A percentile compares a stretch with the other conserved stretches of the same genome.
Conservation (phyloP, 2,888 invertebrate species). For the Pimpla rufipes region DNA sequence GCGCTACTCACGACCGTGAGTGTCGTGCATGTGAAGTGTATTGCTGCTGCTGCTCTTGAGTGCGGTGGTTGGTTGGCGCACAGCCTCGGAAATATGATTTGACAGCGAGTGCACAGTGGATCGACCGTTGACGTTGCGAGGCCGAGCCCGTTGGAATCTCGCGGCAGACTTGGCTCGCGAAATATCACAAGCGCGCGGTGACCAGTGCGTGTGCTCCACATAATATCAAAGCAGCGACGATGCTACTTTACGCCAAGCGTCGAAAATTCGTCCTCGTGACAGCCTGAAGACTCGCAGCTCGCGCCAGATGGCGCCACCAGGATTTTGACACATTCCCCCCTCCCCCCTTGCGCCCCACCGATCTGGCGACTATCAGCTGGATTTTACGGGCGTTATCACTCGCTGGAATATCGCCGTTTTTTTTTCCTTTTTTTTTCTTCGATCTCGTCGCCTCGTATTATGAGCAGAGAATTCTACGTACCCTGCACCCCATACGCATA, state of each 20-base stretch:
- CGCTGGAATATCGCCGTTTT: constrained; percentile 57
- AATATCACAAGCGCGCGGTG: too few relatives aligned
- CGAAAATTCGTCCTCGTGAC: constrained; percentile 79
- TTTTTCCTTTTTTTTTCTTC: constrained; percentile 31
- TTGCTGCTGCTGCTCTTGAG: constrained; percentile 15
- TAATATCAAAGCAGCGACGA: constrained; percentile 53
- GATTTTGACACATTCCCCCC: constrained; percentile 81
- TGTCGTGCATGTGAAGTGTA: constrained; percentile 15
- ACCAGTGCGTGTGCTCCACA: too few relatives aligned
- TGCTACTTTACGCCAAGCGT: constrained; percentile 65
- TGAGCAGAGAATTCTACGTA: constrained; percentile 85
- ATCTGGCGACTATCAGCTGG: constrained; percentile 78
- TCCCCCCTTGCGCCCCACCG: neutral
- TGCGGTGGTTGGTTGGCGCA: constrained; percentile 43
- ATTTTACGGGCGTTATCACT: constrained; percentile 74
- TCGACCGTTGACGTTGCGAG: too few relatives aligned
- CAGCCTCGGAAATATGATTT: constrained; percentile 56
- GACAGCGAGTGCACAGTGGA: constrained; percentile 68
- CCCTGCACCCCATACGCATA: constrained; percentile 84
- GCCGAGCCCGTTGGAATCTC: too few relatives aligned
- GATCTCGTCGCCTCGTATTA: constrained; percentile 76
- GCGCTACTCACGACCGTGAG: constrained; percentile 9
- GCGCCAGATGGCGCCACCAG: constrained; percentile 83
- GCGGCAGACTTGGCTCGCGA: too few relatives aligned
- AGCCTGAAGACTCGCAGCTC: constrained; percentile 77